A percentile compares a stretch with the other conserved stretches of the same genome.
These are phyloP conservation scores for Boulengeromyrus knoepffleri DNA, from an alignment of 2,113 vertebrate species.

Conservation along the genomic window DNA sequence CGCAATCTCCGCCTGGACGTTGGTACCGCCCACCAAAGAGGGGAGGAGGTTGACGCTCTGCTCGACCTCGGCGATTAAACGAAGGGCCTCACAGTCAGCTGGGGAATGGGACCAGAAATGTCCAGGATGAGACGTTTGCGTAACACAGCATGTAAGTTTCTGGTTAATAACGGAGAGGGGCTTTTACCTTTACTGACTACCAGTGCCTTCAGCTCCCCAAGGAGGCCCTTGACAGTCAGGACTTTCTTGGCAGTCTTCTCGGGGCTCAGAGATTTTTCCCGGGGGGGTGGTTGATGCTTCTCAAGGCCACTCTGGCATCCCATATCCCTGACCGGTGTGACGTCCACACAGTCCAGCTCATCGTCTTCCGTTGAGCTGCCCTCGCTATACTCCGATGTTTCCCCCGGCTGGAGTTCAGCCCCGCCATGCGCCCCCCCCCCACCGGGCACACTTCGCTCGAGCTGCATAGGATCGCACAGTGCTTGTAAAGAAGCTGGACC, in stretches of 20 bases:
- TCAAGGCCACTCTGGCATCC: constrained; percentile 43
- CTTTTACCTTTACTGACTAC: constrained; percentile 69
- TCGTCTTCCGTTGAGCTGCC: constrained; percentile 48
- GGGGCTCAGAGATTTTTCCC: constrained; percentile 41
- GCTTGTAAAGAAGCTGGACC: constrained; percentile 52
- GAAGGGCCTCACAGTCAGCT: constrained; percentile 66
- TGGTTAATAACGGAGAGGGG: neutral
- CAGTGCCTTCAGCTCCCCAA: constrained; percentile 73
- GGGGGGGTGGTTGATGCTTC: constrained; percentile 37
- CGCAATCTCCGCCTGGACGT: constrained; percentile 64
- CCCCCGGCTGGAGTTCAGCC: constrained; percentile 17
- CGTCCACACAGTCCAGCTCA: constrained; percentile 37
- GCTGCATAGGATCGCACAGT: constrained; percentile 49
- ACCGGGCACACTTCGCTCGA: constrained; percentile 28
- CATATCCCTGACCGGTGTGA: constrained; percentile 57
- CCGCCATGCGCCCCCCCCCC: neutral
- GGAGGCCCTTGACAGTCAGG: constrained; percentile 61
- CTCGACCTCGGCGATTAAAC: constrained; percentile 69
- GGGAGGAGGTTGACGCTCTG: constrained; percentile 58
- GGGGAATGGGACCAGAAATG: neutral
- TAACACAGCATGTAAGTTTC: neutral
- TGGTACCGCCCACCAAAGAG: constrained; percentile 37
- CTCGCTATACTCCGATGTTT: constrained; percentile 39
- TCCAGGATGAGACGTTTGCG: neutral
- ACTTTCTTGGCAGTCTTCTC: constrained; percentile 54